A percentile compares a stretch with the other conserved stretches of the same genome.
phyloP scores from a whole-genome alignment of 2,113 vertebrate genomes.

The Solenodon paradoxus region DNA sequence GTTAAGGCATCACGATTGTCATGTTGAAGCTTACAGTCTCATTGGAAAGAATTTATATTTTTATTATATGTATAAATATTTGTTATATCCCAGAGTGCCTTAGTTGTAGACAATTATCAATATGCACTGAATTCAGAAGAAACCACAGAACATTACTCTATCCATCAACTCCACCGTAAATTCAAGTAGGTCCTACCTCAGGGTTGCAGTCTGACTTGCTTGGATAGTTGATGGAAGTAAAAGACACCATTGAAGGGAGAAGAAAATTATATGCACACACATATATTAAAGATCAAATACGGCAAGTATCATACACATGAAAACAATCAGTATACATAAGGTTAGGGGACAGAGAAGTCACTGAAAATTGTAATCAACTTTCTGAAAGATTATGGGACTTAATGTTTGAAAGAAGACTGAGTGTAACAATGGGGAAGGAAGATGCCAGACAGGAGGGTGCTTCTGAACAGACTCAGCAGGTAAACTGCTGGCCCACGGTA shows the following conservation, averaged over 20 bases:
- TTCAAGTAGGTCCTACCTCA: neutral
- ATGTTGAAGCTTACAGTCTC: neutral
- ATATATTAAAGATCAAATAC: neutral
- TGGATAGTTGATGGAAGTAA: neutral
- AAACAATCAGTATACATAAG: neutral
- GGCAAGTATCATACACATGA: neutral
- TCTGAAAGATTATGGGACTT: neutral
- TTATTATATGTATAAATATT: neutral
- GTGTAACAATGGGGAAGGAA: neutral
- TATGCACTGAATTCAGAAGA: neutral
- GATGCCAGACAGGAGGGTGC: neutral
- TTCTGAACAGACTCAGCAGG: neutral
- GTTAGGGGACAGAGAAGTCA: neutral
- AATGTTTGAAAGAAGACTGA: neutral
- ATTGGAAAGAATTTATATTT: neutral
- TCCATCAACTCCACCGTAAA: neutral
- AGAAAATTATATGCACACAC: neutral
- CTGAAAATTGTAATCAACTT: neutral
- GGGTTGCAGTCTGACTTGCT: neutral
- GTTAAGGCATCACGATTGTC: rapidly evolving
- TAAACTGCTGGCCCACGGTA: neutral
- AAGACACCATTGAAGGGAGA: neutral
- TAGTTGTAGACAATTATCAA: neutral
- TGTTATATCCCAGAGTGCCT: neutral
- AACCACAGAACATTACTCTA: neutral